phyloP scores from a whole-genome alignment of 2,797 vertebrate genomes.

The Poliocrania exsul region DNA sequence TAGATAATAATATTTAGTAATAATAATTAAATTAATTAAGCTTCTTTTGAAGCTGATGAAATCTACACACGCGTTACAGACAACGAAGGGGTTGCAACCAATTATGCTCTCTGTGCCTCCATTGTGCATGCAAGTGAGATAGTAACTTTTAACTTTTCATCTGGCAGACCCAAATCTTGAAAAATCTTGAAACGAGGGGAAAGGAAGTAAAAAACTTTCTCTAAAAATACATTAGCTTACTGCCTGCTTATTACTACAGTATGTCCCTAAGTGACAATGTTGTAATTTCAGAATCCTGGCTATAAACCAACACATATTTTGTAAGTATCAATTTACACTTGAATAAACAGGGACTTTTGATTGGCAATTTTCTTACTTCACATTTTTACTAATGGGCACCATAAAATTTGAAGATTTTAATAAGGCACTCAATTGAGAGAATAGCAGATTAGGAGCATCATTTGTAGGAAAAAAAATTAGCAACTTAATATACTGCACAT shows the following conservation, averaged over 20 bases:
- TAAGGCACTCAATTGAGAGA: slow-evolving; percentile 53
- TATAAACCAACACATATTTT: slow-evolving; percentile 41
- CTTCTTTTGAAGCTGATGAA: slow-evolving; percentile 42
- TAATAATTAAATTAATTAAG: slow-evolving; percentile 65
- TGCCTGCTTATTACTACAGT: not conserved
- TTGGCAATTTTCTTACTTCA: slow-evolving; percentile 61
- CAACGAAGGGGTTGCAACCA: not conserved
- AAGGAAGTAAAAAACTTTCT: not conserved
- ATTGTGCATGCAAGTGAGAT: not conserved
- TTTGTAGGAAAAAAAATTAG: slow-evolving; percentile 40
- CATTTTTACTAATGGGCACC: slow-evolving; percentile 54
- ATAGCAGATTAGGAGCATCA: slow-evolving; percentile 45
- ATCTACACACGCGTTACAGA: not conserved
- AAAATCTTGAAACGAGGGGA: not conserved
- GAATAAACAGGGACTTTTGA: slow-evolving; percentile 55
- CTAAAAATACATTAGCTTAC: not conserved
- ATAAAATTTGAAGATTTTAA: slow-evolving; percentile 62
- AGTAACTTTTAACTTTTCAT: not conserved
- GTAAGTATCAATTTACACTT: slow-evolving; percentile 63
- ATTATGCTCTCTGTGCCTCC: not conserved
- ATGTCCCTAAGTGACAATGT: slow-evolving; percentile 4
- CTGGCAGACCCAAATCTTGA: not conserved
- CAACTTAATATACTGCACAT: slow-evolving; percentile 33
- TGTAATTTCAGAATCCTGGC: slow-evolving; percentile 31
- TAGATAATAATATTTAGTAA: slow-evolving; percentile 60